Percentiles rank a stretch among this genome's conserved stretches.
Conservation (phyloP, 1,140 invertebrate genomes). For the Parapsyche elsis region DNA sequence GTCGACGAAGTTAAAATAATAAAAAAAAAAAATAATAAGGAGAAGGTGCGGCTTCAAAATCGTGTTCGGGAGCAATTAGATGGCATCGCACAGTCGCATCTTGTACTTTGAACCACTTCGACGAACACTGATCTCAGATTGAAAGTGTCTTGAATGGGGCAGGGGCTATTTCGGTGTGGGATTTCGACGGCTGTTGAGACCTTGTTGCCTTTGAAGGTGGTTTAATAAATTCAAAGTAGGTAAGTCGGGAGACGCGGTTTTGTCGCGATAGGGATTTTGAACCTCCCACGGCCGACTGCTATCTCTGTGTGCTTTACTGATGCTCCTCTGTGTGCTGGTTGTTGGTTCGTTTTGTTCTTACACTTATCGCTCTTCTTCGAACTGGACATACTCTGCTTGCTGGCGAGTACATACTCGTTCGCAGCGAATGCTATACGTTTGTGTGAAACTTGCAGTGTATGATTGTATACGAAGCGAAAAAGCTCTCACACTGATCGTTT, state of each 20-base stretch:
- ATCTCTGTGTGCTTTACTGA: conserved; percentile 6
- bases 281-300: conserved; percentile 24
- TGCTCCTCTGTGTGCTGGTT: neutral
- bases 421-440: neutral
- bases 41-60: conserved; percentile 16
- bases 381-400: neutral
- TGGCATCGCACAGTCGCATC: conserved; percentile 5
- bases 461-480: too few relatives aligned
- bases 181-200: neutral
- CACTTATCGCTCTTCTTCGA: conserved; percentile 1
- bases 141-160: neutral
- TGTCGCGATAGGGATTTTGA: neutral
- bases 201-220: neutral
- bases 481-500: too few relatives aligned
- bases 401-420: neutral
- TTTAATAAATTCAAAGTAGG: conserved; percentile 21
- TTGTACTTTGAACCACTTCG: neutral
- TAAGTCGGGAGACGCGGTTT: conserved; percentile 14
- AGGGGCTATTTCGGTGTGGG: neutral
- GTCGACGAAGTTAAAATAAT: neutral
- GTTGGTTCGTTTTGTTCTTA: conserved; percentile 23
- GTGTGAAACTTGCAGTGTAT: too few relatives aligned
- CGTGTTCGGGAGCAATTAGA: conserved; percentile 29
- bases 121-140: neutral
- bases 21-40: neutral